Base-by-base conservation (phyloP, 2,888 invertebrate species). In the Taphrorychus bicolor region DNA sequence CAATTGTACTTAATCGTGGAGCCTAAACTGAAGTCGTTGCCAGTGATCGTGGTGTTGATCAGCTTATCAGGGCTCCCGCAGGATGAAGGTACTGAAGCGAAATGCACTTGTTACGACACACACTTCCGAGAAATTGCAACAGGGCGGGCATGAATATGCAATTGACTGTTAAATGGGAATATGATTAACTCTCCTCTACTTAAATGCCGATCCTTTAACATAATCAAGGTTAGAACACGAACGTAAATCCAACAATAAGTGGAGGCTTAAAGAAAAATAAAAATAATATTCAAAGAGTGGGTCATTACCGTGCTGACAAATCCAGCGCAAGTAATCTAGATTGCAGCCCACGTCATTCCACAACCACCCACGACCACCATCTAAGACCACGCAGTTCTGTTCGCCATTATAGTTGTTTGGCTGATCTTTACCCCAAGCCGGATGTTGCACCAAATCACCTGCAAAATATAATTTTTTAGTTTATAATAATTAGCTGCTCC, bases 301-400 rank as follows among this genome's bases (percentile, higher is more conserved):
- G 17, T 51, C 41, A 17, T 57, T 54, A 88, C 94, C 88, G 85
- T 93, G 91, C 84, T 95, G 94, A 83, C 96, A 96, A 78, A 96
- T 93, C 91, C 95, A 96, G 82, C 94, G 94, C 63, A 95, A 85
- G 78, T 95, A 95, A 83, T 96, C 95, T 66, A 96, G 87, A 82
- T 95, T 95, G 80, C 96, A 96, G 58, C 95, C 95, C 19, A 96
- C 95, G 82, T 96, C 96, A 81, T 96, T 96, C 95, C 96, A 96
- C 0, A 92, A 84, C 96, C 96, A 96, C 69, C 90, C 89, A 54
- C 94, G 86, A 0, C 93, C 95, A 0, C 95, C 95, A 79, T 96
- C 96, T 72, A 96, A 84, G 11, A 95, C 95, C n/a, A 92, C 94
- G 83, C 96, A 96, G 81, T 96, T 95, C 81, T 96, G 96, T 77